phyloP scores from a whole-genome alignment of 2,888 invertebrate genomes.

The Xanthia togata region DNA sequence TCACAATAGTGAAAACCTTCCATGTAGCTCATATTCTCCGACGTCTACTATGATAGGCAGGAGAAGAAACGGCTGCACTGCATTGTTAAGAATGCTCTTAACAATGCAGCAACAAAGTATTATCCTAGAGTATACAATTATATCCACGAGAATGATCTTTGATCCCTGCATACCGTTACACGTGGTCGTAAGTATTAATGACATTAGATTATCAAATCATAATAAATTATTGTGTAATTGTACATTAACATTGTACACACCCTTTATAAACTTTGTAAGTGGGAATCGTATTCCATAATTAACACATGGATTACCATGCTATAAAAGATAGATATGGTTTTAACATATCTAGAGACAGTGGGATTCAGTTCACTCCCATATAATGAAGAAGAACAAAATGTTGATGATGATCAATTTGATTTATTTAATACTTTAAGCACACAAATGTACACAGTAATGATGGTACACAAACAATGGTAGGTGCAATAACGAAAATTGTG shows the following conservation, averaged over 20 bases:
- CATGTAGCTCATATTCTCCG: background rate
- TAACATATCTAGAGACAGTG: too few species aligned
- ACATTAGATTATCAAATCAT: constrained; percentile 17
- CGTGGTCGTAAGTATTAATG: constrained; percentile 4
- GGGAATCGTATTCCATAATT: too few species aligned
- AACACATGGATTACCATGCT: background rate
- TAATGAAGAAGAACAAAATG: background rate
- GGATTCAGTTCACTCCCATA: background rate
- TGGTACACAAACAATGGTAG: too few species aligned
- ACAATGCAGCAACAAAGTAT: too few species aligned
- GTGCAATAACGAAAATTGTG: too few species aligned
- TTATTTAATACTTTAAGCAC: background rate
- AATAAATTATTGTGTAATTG: background rate
- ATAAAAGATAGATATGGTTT: background rate
- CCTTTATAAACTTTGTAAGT: too few species aligned
- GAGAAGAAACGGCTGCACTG: background rate
- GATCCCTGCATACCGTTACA: background rate
- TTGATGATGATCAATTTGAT: background rate
- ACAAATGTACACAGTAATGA: too few species aligned
- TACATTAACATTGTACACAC: background rate
- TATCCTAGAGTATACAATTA: background rate
- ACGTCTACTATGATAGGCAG: background rate
- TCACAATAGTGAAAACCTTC: too few species aligned
- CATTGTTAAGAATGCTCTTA: background rate
- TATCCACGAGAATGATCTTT: constrained; percentile 1